These are phyloP conservation scores for Anguilla megastoma DNA, from an alignment of 2,797 vertebrate genomes.

Conservation along the genomic window DNA sequence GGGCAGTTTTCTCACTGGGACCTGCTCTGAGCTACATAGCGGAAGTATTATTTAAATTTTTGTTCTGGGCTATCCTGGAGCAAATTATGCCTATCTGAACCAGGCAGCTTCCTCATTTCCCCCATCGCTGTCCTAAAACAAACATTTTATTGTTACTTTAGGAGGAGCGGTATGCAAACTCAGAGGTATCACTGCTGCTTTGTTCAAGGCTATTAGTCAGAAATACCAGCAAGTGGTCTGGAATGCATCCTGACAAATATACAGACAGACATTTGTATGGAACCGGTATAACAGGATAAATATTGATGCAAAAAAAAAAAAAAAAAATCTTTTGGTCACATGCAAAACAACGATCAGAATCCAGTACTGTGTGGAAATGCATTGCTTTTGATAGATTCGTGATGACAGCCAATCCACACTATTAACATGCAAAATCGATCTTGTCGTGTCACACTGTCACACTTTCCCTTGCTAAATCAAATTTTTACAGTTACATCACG, in stretches of 20 bases:
- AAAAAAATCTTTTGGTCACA: conserved; percentile 2
- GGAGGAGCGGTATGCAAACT: conserved; percentile 21
- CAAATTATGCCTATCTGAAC: conserved; percentile 34
- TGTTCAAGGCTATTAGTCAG: conserved; percentile 38
- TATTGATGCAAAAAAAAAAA: conserved; percentile 36
- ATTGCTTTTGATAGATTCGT: conserved; percentile 15
- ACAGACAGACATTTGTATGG: conserved; percentile 42
- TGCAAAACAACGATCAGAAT: conserved; percentile 46
- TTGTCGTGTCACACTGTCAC: conserved; percentile 39
- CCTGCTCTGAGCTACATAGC: conserved; percentile 19
- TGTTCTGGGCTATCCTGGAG: conserved; percentile 45
- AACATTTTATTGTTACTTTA: conserved; percentile 47
- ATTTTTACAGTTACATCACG: neutral
- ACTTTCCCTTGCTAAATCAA: neutral
- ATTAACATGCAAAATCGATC: conserved; percentile 50
- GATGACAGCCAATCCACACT: conserved; percentile 29
- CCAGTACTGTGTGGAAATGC: conserved; percentile 21
- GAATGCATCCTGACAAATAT: conserved; percentile 40
- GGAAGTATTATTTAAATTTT: conserved; percentile 29
- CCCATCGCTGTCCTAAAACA: conserved; percentile 39
- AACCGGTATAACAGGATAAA: conserved; percentile 45
- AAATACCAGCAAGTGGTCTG: neutral
- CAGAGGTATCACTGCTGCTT: conserved; percentile 34
- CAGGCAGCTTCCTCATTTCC: conserved; percentile 30
- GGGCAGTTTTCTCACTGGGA: conserved; percentile 17